phyloP scores from a whole-genome alignment of 2,113 vertebrate species.

The Mesocricetus auratus region DNA sequence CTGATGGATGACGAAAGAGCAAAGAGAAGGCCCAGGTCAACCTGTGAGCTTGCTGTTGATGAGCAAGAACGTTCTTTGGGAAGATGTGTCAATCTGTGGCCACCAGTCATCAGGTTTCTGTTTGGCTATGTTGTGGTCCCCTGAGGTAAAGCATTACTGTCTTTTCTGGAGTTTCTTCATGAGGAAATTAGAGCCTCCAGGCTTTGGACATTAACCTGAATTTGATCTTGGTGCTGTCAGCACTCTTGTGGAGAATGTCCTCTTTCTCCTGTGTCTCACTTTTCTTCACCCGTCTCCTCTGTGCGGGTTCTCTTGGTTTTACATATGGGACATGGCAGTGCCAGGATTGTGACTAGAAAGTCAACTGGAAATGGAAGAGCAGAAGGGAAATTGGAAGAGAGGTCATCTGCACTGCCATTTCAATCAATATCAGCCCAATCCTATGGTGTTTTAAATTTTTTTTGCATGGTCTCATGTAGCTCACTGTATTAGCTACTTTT shows the following conservation, averaged over 20 bases:
- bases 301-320: not conserved
- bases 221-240: constrained; percentile 94
- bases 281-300: not conserved
- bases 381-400: not conserved
- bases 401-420: not conserved
- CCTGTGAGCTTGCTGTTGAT: constrained; percentile 98
- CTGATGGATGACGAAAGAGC: constrained; percentile 76
- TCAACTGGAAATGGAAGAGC: not conserved
- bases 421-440: not conserved
- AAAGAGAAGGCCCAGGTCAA: constrained; percentile 85
- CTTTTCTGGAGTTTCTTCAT: constrained; percentile 98
- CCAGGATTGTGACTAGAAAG: not conserved
- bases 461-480: not conserved
- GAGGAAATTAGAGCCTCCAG: constrained; percentile 95
- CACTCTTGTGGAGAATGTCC: constrained; percentile 88
- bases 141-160: constrained; percentile 99
- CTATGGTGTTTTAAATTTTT: not conserved
- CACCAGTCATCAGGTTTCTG: constrained; percentile 96
- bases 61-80: constrained; percentile 94
- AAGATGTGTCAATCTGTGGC: constrained; percentile 97
- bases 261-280: constrained; percentile 95
- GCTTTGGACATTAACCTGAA: constrained; percentile 93
- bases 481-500: not conserved
- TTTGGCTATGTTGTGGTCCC: constrained; percentile 99
- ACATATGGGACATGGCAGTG: not conserved